Percentiles rank a stretch among this genome's conserved stretches.
Evolutionary conservation across 1,140 invertebrate species (phyloP).

Genomic region (Danaus plexippus): DNA sequence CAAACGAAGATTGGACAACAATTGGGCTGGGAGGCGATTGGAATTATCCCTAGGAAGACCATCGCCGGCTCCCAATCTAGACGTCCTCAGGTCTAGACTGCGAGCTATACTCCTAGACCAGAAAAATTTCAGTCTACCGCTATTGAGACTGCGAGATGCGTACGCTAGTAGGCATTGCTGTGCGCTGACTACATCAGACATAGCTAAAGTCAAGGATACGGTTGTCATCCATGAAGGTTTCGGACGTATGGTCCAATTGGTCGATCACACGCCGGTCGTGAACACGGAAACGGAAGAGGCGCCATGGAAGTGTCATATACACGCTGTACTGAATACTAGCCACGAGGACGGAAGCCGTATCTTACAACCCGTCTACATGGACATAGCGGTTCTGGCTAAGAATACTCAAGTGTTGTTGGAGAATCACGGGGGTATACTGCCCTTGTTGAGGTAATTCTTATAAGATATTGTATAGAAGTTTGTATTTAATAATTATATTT

Average conservation of each 20-base stretch:
- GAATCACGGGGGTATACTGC: conserved; percentile 52
- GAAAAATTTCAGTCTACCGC: conserved; percentile 79
- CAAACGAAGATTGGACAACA: conserved; percentile 77
- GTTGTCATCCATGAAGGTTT: conserved; percentile 57
- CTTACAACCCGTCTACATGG: conserved; percentile 79
- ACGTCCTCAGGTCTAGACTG: conserved; percentile 70
- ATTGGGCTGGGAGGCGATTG: conserved; percentile 81
- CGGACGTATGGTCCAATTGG: conserved; percentile 79
- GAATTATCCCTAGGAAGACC: conserved; percentile 80
- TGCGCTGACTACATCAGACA: conserved; percentile 82
- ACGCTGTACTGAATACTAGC: conserved; percentile 66
- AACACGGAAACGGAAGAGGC: conserved; percentile 55
- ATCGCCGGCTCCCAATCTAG: conserved; percentile 76
- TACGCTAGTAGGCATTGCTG: conserved; percentile 86
- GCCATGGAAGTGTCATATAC: conserved; percentile 73
- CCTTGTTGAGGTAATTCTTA: conserved; percentile 45
- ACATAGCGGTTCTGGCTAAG: conserved; percentile 75
- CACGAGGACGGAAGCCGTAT: conserved; percentile 78
- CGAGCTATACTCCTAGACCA: conserved; percentile 75
- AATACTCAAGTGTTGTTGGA: conserved; percentile 78
- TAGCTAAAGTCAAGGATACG: conserved; percentile 83
- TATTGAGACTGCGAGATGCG: conserved; percentile 86
- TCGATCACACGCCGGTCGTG: conserved; percentile 50
- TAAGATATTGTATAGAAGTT: background rate
- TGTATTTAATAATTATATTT: background rate